Evolutionary conservation across 1,140 invertebrate species (phyloP).

Genomic region (Lepeophtheirus salmonis): DNA sequence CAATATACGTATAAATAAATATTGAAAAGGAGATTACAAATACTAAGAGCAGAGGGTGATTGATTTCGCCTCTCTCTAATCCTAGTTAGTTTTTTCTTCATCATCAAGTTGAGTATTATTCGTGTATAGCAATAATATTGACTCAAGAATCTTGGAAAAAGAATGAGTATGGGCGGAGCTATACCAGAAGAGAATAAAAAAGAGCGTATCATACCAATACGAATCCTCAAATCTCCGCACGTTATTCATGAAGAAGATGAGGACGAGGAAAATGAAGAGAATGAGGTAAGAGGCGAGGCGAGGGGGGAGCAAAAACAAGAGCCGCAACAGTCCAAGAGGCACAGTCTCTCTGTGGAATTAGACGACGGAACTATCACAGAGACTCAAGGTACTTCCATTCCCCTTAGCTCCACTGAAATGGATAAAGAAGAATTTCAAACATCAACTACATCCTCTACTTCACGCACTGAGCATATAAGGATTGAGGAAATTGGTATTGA

Average conservation of each 20-base stretch:
- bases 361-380: slow-evolving; percentile 3
- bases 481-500: neutral
- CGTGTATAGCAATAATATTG: too few relatives aligned
- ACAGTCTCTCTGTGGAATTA: neutral
- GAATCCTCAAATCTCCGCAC: neutral
- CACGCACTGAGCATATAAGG: neutral
- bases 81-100: too few relatives aligned
- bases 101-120: too few relatives aligned
- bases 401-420: neutral
- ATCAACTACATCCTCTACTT: neutral
- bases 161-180: too few relatives aligned
- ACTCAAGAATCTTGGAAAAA: too few relatives aligned
- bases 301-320: neutral
- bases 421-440: neutral
- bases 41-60: too few relatives aligned
- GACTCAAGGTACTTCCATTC: neutral
- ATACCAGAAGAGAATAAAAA: too few relatives aligned
- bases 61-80: too few relatives aligned
- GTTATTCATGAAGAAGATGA: neutral
- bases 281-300: neutral
- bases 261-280: neutral
- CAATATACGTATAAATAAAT: too few relatives aligned
- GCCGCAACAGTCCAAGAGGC: neutral
- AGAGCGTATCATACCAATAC: slow-evolving; percentile 5
- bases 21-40: too few relatives aligned